Conservation (phyloP, 2,113 vertebrate species). For the Nicator chloris region DNA sequence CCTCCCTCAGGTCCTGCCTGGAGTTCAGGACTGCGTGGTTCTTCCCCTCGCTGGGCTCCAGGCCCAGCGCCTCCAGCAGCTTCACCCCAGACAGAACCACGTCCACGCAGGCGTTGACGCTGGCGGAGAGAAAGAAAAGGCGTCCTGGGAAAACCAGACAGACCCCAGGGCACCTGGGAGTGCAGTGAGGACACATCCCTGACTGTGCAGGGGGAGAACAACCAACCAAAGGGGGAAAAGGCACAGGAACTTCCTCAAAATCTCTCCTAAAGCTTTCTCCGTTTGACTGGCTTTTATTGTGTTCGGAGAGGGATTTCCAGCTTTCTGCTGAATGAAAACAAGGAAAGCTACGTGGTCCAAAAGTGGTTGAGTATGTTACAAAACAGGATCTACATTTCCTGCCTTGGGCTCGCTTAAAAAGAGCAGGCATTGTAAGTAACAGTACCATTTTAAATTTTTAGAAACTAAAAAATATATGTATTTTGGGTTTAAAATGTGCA, state of each 20-base stretch:
- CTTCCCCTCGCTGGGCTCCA: slow-evolving; percentile 73
- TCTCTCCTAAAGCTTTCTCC: background rate
- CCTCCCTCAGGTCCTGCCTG: slow-evolving; percentile 81
- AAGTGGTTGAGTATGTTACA: background rate
- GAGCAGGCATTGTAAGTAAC: background rate
- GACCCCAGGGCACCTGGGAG: background rate
- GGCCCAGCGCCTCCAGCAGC: slow-evolving; percentile 84
- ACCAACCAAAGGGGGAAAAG: background rate
- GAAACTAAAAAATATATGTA: background rate
- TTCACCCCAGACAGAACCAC: slow-evolving; percentile 93
- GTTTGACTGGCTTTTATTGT: background rate
- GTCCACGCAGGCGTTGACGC: slow-evolving; percentile 95
- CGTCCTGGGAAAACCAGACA: background rate
- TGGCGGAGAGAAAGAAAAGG: slow-evolving; percentile 33
- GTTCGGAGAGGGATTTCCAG: background rate
- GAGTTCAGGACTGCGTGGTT: slow-evolving; percentile 84
- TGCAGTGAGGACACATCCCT: background rate
- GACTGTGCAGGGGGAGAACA: background rate
- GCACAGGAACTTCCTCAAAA: background rate
- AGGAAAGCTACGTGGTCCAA: background rate
- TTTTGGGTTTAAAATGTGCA: background rate
- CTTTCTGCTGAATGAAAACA: background rate
- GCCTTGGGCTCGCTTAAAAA: background rate
- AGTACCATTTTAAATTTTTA: background rate
- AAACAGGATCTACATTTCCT: background rate